These are phyloP conservation scores for Leptinotarsa tumamoca DNA, from an alignment of 2,888 invertebrate species.

Conservation along the genomic window DNA sequence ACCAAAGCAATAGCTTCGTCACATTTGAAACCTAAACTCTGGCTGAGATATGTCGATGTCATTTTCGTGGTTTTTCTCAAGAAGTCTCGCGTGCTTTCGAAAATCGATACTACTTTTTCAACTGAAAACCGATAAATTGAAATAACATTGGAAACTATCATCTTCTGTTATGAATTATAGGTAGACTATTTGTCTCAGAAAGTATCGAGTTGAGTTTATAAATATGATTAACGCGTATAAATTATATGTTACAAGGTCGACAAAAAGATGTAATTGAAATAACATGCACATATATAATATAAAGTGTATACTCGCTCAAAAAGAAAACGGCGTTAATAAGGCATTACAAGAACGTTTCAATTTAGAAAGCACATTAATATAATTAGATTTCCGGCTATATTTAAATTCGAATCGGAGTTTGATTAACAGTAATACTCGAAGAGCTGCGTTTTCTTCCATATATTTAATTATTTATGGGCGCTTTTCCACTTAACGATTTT, in stretches of 20 bases:
- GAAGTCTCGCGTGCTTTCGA: too few relatives aligned
- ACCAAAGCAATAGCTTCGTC: too few relatives aligned
- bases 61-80: too few relatives aligned
- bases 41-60: too few relatives aligned
- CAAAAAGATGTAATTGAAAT: constrained; percentile 16
- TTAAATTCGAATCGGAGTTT: constrained; percentile 11
- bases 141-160: too few relatives aligned
- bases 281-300: constrained; percentile 11
- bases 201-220: neutral
- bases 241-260: constrained; percentile 7
- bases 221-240: neutral
- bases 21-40: too few relatives aligned
- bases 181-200: neutral
- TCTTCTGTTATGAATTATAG: too few relatives aligned
- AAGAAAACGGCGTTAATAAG: constrained; percentile 17
- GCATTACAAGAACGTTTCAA: constrained; percentile 15
- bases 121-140: too few relatives aligned
- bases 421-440: constrained; percentile 10
- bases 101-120: too few relatives aligned
- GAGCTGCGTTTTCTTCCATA: constrained; percentile 3
- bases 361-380: constrained; percentile 19
- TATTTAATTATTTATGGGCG: constrained; percentile 5
- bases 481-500: neutral
- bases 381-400: constrained; percentile 17
- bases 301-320: neutral